Percentiles rank a stretch among this genome's conserved stretches.
Conservation (phyloP, 1,140 invertebrate species). For the Zaprionus nigranus region DNA sequence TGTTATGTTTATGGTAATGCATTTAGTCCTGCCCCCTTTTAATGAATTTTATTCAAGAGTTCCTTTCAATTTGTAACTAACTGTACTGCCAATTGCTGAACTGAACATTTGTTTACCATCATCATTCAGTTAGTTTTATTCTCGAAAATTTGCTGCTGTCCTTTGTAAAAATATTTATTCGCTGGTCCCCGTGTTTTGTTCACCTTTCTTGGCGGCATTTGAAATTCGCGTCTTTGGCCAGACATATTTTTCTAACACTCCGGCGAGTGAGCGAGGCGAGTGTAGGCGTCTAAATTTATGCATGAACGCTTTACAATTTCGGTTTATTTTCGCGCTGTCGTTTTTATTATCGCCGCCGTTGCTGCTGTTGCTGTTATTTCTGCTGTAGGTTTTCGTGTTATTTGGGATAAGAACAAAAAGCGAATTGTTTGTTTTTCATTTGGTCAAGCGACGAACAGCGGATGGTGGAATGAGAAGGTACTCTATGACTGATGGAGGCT, state of each 20-base stretch:
- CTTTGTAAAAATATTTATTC: background rate
- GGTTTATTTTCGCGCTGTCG: slow-evolving; percentile 35
- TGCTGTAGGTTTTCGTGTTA: too few relatives aligned
- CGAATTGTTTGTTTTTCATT: slow-evolving; percentile 79
- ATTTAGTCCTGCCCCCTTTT: too few relatives aligned
- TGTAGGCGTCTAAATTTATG: slow-evolving; percentile 68
- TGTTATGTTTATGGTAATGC: too few relatives aligned
- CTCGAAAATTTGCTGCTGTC: background rate
- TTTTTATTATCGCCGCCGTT: slow-evolving; percentile 39
- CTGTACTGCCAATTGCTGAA: background rate
- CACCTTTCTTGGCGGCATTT: background rate
- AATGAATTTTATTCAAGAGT: too few relatives aligned
- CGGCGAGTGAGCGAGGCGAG: background rate
- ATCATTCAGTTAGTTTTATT: background rate
- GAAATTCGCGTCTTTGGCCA: slow-evolving; percentile 26
- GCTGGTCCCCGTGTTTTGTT: background rate
- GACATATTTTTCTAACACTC: slow-evolving; percentile 60
- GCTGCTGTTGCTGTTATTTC: too few relatives aligned
- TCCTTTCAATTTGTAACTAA: too few relatives aligned
- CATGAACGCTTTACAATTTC: slow-evolving; percentile 77
- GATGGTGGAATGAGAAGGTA: background rate
- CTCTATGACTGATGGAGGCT: too few relatives aligned
- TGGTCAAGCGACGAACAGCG: slow-evolving; percentile 28
- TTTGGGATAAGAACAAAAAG: too few relatives aligned
- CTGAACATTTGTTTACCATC: slow-evolving; percentile 3